Evolutionary conservation across 2,888 invertebrate genomes (phyloP), one percentile per base, ranked within the genome.

Genomic region (Drosophila yooni): DNA sequence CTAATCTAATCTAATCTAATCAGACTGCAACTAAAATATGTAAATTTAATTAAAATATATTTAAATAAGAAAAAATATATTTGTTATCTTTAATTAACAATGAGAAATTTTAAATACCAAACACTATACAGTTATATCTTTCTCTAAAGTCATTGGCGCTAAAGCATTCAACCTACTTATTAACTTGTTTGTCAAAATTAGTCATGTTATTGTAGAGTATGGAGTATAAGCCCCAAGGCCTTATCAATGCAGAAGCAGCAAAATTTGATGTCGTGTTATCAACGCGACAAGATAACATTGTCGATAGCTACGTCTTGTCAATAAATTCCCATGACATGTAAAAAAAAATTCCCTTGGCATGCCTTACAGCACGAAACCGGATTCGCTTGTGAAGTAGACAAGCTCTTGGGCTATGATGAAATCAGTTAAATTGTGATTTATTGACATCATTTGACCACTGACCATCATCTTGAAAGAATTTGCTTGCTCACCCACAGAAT

Each of bases 371-470:
- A 51, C n/a, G 15, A 51, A 76, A 36, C 69, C 76, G 76, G 76
- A 76, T 77, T 27, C 48, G 10, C 8, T 27, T 60, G 48, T 43
- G 33, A 29, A 61, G 25, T 33, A 1, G 18, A 27, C 38, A 34
- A 27, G 15, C 11, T 7, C 11, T 8, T 29, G 21, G 7, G 8
- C 13, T 11, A 25, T 65, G 48, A 74, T 34, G 46, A 74, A 74
- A 79, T 66, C 34, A 15, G 5, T n/a, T 27, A 11, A 67, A 66
- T 71, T 58, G 15, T 77, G 70, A 83, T 82, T 84, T 69, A 87
- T 84, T 72, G 75, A 80, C 69, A 83, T 83, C 70, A 83, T 70
- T 83, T 69, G 58, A 27, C 59, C 57, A 70, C 38, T 50, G 54
- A 68, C 40, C 65, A 82, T 58, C 59, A n/a, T 54, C n/a, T 29